Base-by-base conservation (phyloP, 2,797 vertebrate species). In the Oceanodroma leucorhoa region DNA sequence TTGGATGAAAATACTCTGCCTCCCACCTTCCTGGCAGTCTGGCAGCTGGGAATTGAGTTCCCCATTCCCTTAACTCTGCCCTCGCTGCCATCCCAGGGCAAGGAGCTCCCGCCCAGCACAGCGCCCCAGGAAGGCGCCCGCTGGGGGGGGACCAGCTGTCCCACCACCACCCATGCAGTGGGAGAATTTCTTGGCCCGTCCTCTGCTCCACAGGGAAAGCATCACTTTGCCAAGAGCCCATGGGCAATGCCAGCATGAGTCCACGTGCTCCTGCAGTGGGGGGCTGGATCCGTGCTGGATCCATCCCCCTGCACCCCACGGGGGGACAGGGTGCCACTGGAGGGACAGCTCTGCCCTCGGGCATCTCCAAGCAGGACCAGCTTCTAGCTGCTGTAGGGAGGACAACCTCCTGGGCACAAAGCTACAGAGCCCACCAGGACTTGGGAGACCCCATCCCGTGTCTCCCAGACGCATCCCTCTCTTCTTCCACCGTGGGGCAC, bases 171-270 rank as follows among this genome's bases (percentile, higher is more conserved):
- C 43, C 55, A 40, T 3, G 8, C 34, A 38, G 46, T 11, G 27
- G 34, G 36, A 55, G 12, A 30, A 66, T 48, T 80, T 46, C 69
- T 67, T 53, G 30, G 34, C 50, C 71, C 5, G 2, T 61, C 53
- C 30, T 32, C 53, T 62, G 21, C 32, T 15, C 45, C 55, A 43
- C 79, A 57, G 38, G 26, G 46, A 65, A 22, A 70, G 29, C 45
- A 36, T 45, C 83, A 7, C 61, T 71, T 43, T 51, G 61, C 45
- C 3, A 2, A 78, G 18, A 60, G 43, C 34, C 45, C 40, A 24
- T 0, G 1, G 71, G 57, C 32, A 75, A 57, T 0, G 6, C 34
- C 50, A 61, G 23, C 7, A 3, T 3, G 5, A 93, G 19, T 32
- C 64, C 41, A 26, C 1, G 2, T 16, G n/a, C 58, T 90, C 45